Evolutionary conservation across 2,888 invertebrate genomes (phyloP).

Genomic region (Ophonus ardosiacus): DNA sequence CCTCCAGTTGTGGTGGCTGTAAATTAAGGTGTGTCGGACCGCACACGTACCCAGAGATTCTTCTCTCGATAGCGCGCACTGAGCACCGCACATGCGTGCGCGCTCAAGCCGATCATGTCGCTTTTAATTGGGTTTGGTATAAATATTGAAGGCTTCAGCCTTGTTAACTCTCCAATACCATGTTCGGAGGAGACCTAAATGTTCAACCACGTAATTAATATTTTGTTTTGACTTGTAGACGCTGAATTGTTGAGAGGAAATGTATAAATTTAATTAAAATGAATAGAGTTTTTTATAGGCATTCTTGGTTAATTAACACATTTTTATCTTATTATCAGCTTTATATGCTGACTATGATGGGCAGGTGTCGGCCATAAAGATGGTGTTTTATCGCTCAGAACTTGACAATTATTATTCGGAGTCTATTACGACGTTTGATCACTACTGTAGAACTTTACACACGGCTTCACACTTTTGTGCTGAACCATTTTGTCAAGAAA

Average conservation of each 20-base stretch:
- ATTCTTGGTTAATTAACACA: conserved; percentile 53
- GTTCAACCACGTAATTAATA: conserved; percentile 32
- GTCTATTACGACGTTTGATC: too few species aligned
- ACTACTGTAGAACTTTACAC: too few species aligned
- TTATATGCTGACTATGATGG: conserved; percentile 19
- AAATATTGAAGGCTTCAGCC: conserved; percentile 44
- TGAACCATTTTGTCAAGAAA: too few species aligned
- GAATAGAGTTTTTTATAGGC: conserved; percentile 38
- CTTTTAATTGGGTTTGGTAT: conserved; percentile 55
- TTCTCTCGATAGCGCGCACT: conserved; percentile 47
- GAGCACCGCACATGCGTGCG: conserved; percentile 5
- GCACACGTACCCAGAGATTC: conserved; percentile 60
- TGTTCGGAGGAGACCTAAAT: conserved; percentile 8
- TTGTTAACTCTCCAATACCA: conserved; percentile 34
- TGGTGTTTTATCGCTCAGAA: neutral
- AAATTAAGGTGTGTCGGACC: conserved; percentile 61
- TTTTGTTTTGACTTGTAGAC: conserved; percentile 38
- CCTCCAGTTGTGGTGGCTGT: conserved; percentile 46
- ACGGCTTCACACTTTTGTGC: too few species aligned
- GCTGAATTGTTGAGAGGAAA: conserved; percentile 33
- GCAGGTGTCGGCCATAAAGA: conserved; percentile 14
- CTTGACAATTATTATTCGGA: neutral
- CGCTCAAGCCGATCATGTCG: conserved; percentile 32
- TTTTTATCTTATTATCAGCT: conserved; percentile 49
- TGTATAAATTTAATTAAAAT: conserved; percentile 47